Evolutionary conservation across 2,797 vertebrate species (phyloP).

Genomic region (Myiothlypis chrysogaster): DNA sequence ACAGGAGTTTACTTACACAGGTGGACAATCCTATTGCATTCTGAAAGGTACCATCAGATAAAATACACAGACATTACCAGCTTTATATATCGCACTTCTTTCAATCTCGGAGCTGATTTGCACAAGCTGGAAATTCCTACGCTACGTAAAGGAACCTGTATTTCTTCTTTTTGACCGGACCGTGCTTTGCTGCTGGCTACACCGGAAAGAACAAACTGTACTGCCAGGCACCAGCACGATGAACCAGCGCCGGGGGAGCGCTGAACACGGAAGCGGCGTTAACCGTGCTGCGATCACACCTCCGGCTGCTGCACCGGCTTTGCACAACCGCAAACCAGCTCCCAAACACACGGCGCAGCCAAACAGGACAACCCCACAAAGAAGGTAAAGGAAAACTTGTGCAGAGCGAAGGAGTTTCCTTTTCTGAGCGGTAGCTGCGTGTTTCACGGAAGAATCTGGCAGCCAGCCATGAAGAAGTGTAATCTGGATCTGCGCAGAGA

Average conservation of each 20-base stretch:
- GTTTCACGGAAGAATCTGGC: neutral
- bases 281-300: neutral
- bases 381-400: neutral
- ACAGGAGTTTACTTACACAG: constrained; percentile 39
- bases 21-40: neutral
- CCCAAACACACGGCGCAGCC: fast-evolving
- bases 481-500: neutral
- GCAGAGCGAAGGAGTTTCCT: neutral
- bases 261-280: neutral
- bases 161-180: constrained; percentile 29
- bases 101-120: neutral
- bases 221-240: neutral
- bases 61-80: neutral
- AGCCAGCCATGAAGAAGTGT: neutral
- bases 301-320: neutral
- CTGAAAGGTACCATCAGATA: neutral
- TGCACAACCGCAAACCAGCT: neutral
- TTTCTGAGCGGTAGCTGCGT: neutral
- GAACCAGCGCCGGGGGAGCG: neutral
- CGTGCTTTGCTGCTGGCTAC: neutral
- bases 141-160: constrained; percentile 26
- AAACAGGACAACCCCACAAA: neutral
- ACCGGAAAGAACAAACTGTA: constrained; percentile 14
- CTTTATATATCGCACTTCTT: constrained; percentile 21
- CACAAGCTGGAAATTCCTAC: constrained; percentile 24